Evolutionary conservation across 2,888 invertebrate species (phyloP), one percentile per base, ranked within the genome.

Genomic region (Zygaena filipendulae): DNA sequence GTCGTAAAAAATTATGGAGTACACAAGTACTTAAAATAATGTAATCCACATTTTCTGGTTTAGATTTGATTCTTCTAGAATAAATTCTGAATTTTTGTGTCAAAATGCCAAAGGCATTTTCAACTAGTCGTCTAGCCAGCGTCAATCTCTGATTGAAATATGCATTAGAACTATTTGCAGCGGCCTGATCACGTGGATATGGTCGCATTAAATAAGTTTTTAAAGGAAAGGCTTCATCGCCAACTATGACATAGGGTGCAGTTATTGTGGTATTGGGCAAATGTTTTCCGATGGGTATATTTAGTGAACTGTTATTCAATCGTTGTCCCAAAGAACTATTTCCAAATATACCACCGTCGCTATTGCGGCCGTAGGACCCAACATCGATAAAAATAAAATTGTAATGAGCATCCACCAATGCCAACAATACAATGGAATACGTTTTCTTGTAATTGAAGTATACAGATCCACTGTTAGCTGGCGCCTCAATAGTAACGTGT

Each of bases 321-420:
- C 27, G 27, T 27, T 27, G 27, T 21, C 27, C 18, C 16, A 28
- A 22, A 22, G 28, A 28, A 28, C 16, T 23, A 26, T 35, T 35
- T 26, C 29, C 27, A 33, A 38, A 33, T 21, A 38, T 33, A 27
- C 36, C 34, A 29, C 32, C 36, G 25, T 39, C 36, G 23, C 30
- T 32, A 28, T 32, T 27, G 24, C 26, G 32, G 21, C 39, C 39
- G 27, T 35, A 35, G 27, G 39, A 30, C 10, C 36, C 39, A 24
- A 36, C 30, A 25, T 38, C 31, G 13, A 33, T 24, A 45, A 45
- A 29, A 35, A 34, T 40, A 43, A 40, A 24, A 29, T 4, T 43
- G 21, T 50, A 54, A 9, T 51, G 34, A 33, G 37, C 36, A 40
- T 55, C 49, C 9, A 54, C 52, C 38, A 52, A 24, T 3, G 48